These are phyloP conservation scores for Habropoda laboriosa DNA, from an alignment of 1,140 invertebrate species.

Conservation along the genomic window DNA sequence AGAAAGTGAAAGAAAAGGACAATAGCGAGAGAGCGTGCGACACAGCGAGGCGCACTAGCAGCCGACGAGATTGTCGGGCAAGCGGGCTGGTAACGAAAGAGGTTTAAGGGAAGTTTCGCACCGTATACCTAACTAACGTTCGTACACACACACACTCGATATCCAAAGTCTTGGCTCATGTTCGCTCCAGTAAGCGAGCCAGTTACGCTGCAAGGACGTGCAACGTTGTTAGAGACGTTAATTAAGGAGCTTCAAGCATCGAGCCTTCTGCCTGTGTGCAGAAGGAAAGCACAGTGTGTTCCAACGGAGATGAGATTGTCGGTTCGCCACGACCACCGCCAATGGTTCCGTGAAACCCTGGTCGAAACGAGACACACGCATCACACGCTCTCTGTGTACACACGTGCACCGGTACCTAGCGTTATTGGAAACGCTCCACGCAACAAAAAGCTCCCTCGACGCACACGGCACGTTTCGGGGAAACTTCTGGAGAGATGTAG, in stretches of 20 bases:
- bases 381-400: not conserved
- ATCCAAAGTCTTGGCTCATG: not conserved
- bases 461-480: not conserved
- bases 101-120: not conserved
- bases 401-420: constrained; percentile 2
- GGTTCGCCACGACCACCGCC: constrained; percentile 44
- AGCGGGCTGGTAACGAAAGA: not conserved
- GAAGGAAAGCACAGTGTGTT: constrained; percentile 43
- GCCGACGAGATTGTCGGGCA: not conserved
- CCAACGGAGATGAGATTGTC: constrained; percentile 63
- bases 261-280: not conserved
- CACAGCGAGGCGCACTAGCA: not conserved
- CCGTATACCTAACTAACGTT: not conserved
- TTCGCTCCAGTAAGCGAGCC: constrained; percentile 16
- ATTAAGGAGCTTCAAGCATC: constrained; percentile 62
- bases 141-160: constrained; percentile 11
- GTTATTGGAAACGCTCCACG: constrained; percentile 52
- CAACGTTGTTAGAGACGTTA: constrained; percentile 63
- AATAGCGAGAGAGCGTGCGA: not conserved
- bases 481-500: not conserved
- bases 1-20: not conserved
- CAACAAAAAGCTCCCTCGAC: constrained; percentile 41
- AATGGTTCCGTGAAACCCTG: constrained; percentile 23
- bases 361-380: constrained; percentile 46
- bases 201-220: constrained; percentile 35